These are phyloP conservation scores for Brienomyrus brachyistius DNA, from an alignment of 2,113 vertebrate genomes.

Conservation along the genomic window DNA sequence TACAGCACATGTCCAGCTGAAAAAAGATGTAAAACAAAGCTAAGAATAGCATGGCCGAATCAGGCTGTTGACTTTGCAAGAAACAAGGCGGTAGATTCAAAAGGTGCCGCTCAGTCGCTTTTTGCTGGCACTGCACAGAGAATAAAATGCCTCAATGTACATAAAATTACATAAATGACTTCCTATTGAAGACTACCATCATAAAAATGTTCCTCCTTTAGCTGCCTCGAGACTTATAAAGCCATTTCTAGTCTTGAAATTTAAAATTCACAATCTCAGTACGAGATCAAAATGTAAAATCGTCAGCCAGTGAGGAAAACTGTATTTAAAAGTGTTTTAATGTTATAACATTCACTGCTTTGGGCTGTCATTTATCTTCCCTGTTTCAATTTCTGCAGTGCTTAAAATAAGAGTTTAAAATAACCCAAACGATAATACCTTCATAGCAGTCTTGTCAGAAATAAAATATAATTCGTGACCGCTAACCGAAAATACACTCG, in stretches of 20 bases:
- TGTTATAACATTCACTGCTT: not conserved
- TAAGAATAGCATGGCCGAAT: not conserved
- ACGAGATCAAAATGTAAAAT: not conserved
- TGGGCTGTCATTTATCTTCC: not conserved
- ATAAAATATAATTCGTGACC: not conserved
- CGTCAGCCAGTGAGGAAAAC: not conserved
- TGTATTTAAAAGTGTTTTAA: conserved; percentile 6
- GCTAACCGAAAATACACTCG: not conserved
- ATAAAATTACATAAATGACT: not conserved
- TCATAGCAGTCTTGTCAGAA: not conserved
- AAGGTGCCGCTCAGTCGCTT: not conserved
- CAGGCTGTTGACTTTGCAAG: not conserved
- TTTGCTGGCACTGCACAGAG: too few species aligned
- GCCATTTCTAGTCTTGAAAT: not conserved
- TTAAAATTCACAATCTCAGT: conserved; percentile 3
- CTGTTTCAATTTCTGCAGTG: not conserved
- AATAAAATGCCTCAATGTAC: not conserved
- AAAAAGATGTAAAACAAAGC: not conserved
- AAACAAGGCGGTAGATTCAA: not conserved
- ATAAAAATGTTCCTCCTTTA: not conserved
- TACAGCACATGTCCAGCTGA: not conserved
- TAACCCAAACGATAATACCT: not conserved
- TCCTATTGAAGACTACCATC: not conserved
- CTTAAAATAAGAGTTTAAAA: conserved; percentile 17
- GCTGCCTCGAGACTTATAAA: not conserved